phyloP scores from a whole-genome alignment of 2,888 invertebrate species.

The Xylophagus ater region DNA sequence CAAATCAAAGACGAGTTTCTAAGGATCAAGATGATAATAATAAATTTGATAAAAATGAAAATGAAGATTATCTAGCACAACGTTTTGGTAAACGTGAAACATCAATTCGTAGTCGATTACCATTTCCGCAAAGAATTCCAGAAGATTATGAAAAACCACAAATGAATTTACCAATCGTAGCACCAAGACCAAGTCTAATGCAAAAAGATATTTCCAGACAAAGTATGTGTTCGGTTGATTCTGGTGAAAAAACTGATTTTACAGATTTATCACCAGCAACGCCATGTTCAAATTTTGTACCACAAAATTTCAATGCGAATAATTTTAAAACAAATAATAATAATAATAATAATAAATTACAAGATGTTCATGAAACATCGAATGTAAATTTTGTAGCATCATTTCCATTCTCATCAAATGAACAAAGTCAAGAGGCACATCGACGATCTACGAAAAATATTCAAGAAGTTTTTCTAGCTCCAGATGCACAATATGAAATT shows the following conservation, averaged over 20 bases:
- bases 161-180: slow-evolving; percentile 25
- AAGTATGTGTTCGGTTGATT: slow-evolving; percentile 38
- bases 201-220: slow-evolving; percentile 35
- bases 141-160: slow-evolving; percentile 28
- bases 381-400: slow-evolving; percentile 34
- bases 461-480: slow-evolving; percentile 41
- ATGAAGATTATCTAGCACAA: slow-evolving; percentile 48
- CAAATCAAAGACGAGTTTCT: slow-evolving; percentile 20
- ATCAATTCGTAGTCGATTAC: slow-evolving; percentile 48
- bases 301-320: slow-evolving; percentile 18
- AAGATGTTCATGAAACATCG: slow-evolving; percentile 5
- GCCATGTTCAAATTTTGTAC: slow-evolving; percentile 27
- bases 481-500: slow-evolving; percentile 52
- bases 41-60: slow-evolving; percentile 26
- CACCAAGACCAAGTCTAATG: slow-evolving; percentile 27
- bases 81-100: slow-evolving; percentile 47
- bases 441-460: slow-evolving; percentile 37
- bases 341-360: slow-evolving; percentile 3
- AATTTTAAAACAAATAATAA: slow-evolving; percentile 7
- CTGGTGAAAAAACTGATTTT: slow-evolving; percentile 39
- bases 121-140: slow-evolving; percentile 41
- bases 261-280: slow-evolving; percentile 39
- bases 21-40: slow-evolving; percentile 10
- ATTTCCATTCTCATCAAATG: slow-evolving; percentile 37
- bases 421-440: slow-evolving; percentile 38